Percentiles rank a stretch among this genome's conserved stretches.
These are phyloP conservation scores for Parambassis ranga DNA, from an alignment of 2,797 vertebrate genomes.

Conservation along the genomic window DNA sequence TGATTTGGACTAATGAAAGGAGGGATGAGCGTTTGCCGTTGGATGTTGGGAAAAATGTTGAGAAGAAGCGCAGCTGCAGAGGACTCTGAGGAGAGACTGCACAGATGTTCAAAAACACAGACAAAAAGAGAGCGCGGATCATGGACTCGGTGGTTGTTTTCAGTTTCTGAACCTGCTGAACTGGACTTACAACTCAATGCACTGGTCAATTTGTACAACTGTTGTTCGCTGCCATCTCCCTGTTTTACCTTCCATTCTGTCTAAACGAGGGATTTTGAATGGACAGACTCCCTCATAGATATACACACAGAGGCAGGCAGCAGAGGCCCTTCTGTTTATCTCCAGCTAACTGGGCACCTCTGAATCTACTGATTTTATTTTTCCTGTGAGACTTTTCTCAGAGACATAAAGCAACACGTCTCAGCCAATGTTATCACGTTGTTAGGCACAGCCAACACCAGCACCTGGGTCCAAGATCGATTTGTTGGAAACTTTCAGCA, in stretches of 20 bases:
- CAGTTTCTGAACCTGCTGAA: slow-evolving; percentile 38
- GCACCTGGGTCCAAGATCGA: too few relatives aligned
- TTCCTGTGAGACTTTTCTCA: not conserved
- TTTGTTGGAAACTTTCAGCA: too few relatives aligned
- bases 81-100: slow-evolving; percentile 36
- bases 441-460: too few relatives aligned
- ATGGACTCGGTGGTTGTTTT: slow-evolving; percentile 40
- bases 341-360: not conserved
- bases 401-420: too few relatives aligned
- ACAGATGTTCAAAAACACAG: slow-evolving; percentile 40
- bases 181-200: slow-evolving; percentile 61
- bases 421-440: too few relatives aligned
- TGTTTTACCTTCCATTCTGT: slow-evolving; percentile 56
- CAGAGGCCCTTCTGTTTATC: not conserved
- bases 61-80: slow-evolving; percentile 24
- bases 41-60: slow-evolving; percentile 42
- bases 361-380: not conserved
- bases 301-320: slow-evolving; percentile 42
- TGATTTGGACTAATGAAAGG: slow-evolving; percentile 45
- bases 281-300: slow-evolving; percentile 18
- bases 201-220: slow-evolving; percentile 72
- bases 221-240: slow-evolving; percentile 61
- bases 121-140: slow-evolving; percentile 2
- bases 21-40: slow-evolving; percentile 48
- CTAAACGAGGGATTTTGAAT: slow-evolving; percentile 41